Evolutionary conservation across 2,888 invertebrate species (phyloP).

Genomic region (Torymus aiolomorphi): DNA sequence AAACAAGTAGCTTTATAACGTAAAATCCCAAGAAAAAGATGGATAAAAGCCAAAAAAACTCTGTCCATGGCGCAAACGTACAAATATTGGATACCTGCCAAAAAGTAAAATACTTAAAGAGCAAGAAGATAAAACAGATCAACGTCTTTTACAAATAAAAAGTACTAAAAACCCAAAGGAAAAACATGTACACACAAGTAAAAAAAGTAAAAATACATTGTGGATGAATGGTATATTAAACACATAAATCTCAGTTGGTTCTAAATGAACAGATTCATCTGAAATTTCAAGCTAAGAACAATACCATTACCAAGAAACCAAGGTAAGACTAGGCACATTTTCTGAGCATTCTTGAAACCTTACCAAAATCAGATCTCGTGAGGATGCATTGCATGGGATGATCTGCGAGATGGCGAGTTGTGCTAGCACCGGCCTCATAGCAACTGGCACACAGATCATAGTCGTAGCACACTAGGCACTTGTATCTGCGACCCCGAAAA

Average conservation of each 20-base stretch:
- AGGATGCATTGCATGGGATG: slow-evolving; percentile 99
- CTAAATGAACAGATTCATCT: no score
- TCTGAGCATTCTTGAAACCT: slow-evolving; percentile 58
- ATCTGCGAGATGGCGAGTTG: slow-evolving; percentile 94
- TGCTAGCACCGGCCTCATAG: slow-evolving; percentile 93
- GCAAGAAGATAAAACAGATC: slow-evolving; percentile 30
- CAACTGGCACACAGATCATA: slow-evolving; percentile 98
- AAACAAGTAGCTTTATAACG: slow-evolving; percentile 48
- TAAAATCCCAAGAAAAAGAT: slow-evolving; percentile 53
- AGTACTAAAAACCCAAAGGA: slow-evolving; percentile 7
- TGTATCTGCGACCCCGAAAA: slow-evolving; percentile 97
- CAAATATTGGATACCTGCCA: slow-evolving; percentile 56
- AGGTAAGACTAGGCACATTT: not conserved
- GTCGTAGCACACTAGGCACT: slow-evolving; percentile 99
- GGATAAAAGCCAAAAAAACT: slow-evolving; percentile 58
- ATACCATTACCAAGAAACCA: not conserved
- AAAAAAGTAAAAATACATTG: slow-evolving; percentile 13
- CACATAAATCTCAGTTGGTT: no score
- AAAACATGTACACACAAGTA: not conserved
- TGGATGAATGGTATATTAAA: not conserved
- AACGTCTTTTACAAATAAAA: slow-evolving; percentile 24
- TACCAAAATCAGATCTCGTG: slow-evolving; percentile 96
- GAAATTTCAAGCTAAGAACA: not conserved
- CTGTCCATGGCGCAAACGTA: slow-evolving; percentile 54
- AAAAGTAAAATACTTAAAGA: slow-evolving; percentile 53